Evolutionary conservation across 2,888 invertebrate species (phyloP), one percentile per base, ranked within the genome.

Genomic region (Papilio gigon): DNA sequence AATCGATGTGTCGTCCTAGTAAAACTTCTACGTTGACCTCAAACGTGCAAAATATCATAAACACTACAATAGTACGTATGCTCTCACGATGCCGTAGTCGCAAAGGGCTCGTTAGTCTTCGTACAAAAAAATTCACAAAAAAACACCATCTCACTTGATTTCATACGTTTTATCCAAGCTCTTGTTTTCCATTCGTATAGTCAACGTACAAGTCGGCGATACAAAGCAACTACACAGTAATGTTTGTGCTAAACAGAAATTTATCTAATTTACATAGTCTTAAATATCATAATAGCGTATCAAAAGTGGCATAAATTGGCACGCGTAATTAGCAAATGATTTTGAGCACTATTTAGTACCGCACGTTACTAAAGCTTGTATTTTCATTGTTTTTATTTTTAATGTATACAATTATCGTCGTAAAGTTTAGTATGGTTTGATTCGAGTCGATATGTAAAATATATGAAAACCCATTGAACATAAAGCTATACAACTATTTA

Each of bases 271-370:
- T 22, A 17, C 2, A 65, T 67, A 67, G 27, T 27, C 47, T 62
- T 53, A 67, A 62, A 27, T 50, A 64, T 22, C 35, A 40, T 30
- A 64, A 37, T 37, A 59, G 47, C 47, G 50, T 68, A 63, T 56
- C 30, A 63, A 64, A 50, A 60, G 37, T 60, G 53, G 20, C 33
- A 60, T 53, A 69, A 22, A 69, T 69, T 69, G 64, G 65, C 68
- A 69, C 68, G 60, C 37, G 30, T 59, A 65, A 69, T 40, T 67
- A 65, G 65, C 64, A 68, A 68, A 50, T 30, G 50, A 60, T 64
- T 20, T 50, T 68, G 58, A 60, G 68, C 68, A 64, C 68, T 64
- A 50, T 58, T 14, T 40, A 33, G 35, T 62, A 63, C 56, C 59
- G 30, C 47, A 61, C 59, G 14, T 68, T 44, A 63, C 47, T 68